Base-by-base conservation (phyloP, 2,797 vertebrate genomes). In the Gorsachius magnificus region DNA sequence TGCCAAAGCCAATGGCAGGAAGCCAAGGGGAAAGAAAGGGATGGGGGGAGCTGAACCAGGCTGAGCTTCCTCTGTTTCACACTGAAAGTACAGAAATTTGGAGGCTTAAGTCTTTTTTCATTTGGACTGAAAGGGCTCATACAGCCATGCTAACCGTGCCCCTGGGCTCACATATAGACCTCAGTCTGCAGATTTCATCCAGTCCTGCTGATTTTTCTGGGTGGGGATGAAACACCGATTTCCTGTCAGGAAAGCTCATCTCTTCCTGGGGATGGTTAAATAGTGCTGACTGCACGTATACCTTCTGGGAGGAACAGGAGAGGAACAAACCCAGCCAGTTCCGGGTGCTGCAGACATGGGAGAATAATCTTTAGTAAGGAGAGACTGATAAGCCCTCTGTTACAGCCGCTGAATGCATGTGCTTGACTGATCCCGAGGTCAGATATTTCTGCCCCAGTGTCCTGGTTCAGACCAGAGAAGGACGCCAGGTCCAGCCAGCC, bases 161-260 rank as follows among this genome's bases (percentile, higher is more conserved):
- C 71, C 57, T 53, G 71, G 60, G 75, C 74, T 90, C 63, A 18
- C 22, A 5, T 8, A 9, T 33, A 70, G 71, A 36, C 46, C 45
- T 92, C 86, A 50, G 33, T 16, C 61, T 80, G 68, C 0, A 1
- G 61, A 53, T 89, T 83, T 89, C 61, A 81, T 66, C 45, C 84
- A 65, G 14, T 71, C 57, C 92, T 86, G 86, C 88, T 83, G 95
- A 87, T 58, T 89, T 76, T 87, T 60, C 68, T 89, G 84, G 89
- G 87, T 87, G 95, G 87, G 81, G 89, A 80, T 91, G 57, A 91
- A 95, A 89, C 64, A 60, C 68, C 22, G 31, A 64, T 87, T 95
- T 97, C 94, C 93, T 90, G 57, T 89, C 93, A 96, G 95, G 93
- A 97, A 96, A 87, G 79, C 48, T 96, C 82, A 91, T 93, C 91